phyloP scores from a whole-genome alignment of 2,888 invertebrate genomes.

The Altica lythri region DNA sequence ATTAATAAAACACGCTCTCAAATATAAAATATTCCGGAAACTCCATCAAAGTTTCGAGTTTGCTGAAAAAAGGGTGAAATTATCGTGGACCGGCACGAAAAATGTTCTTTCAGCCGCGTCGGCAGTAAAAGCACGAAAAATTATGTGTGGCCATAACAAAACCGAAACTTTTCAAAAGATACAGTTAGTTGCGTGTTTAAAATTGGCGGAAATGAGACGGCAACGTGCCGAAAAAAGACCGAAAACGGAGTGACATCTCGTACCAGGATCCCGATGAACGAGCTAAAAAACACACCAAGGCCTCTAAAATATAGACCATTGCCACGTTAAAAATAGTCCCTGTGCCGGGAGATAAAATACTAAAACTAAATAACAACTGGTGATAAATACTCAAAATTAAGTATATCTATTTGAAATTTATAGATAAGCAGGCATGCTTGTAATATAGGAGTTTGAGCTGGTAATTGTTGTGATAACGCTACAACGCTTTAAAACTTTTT shows the following conservation, averaged over 20 bases:
- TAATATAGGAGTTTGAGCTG: no score
- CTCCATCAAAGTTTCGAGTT: slow-evolving; percentile 37
- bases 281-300: slow-evolving; percentile 41
- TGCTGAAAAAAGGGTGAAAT: slow-evolving; percentile 30
- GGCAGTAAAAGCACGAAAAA: slow-evolving; percentile 48
- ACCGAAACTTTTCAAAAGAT: slow-evolving; percentile 46
- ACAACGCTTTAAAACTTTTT: no score
- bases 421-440: no score
- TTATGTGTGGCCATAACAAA: slow-evolving; percentile 49
- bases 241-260: slow-evolving; percentile 53
- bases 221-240: slow-evolving; percentile 51
- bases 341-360: slow-evolving; percentile 2
- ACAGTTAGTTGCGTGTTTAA: slow-evolving; percentile 48
- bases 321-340: slow-evolving; percentile 42
- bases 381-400: no score
- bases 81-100: slow-evolving; percentile 45
- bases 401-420: no score
- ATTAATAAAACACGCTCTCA: slow-evolving; percentile 29
- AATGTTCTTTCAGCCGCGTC: slow-evolving; percentile 43
- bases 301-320: slow-evolving; percentile 52
- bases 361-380: no score
- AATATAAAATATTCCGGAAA: slow-evolving; percentile 32
- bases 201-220: slow-evolving; percentile 52
- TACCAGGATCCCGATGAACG: slow-evolving; percentile 49
- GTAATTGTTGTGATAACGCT: no score